Evolutionary conservation across 2,113 vertebrate species (phyloP).

Genomic region (Tachuris rubrigastra): DNA sequence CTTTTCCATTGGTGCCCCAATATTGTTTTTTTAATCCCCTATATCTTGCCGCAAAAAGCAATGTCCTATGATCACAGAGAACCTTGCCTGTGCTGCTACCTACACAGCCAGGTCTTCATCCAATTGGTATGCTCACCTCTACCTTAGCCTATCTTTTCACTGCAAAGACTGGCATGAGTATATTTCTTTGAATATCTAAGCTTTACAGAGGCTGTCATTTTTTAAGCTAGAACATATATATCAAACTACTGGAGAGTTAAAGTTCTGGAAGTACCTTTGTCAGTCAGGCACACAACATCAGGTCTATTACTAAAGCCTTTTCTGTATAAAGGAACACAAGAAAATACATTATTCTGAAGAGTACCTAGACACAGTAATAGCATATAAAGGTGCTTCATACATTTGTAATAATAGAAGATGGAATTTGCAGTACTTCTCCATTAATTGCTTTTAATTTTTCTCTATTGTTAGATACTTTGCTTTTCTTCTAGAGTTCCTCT

Average conservation of each 20-base stretch:
- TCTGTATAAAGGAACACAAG: background rate
- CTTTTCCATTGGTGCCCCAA: background rate
- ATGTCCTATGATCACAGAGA: background rate
- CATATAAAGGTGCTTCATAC: background rate
- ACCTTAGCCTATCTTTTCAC: background rate
- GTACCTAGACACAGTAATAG: background rate
- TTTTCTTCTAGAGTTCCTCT: background rate
- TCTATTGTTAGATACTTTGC: conserved; percentile 2
- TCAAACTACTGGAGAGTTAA: background rate
- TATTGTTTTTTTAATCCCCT: background rate
- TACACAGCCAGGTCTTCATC: background rate
- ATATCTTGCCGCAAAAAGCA: background rate
- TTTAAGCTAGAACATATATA: background rate
- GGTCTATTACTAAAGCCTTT: background rate
- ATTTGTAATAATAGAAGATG: background rate
- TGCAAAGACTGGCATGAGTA: background rate
- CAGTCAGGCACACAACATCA: background rate
- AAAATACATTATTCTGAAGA: background rate
- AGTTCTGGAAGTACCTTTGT: background rate
- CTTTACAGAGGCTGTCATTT: background rate
- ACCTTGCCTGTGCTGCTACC: background rate
- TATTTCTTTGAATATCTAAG: background rate
- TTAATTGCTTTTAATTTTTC: conserved; percentile 26
- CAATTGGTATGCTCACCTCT: background rate
- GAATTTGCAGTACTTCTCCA: background rate